Conservation (phyloP, 2,888 invertebrate species). For the Ophion ellenae region DNA sequence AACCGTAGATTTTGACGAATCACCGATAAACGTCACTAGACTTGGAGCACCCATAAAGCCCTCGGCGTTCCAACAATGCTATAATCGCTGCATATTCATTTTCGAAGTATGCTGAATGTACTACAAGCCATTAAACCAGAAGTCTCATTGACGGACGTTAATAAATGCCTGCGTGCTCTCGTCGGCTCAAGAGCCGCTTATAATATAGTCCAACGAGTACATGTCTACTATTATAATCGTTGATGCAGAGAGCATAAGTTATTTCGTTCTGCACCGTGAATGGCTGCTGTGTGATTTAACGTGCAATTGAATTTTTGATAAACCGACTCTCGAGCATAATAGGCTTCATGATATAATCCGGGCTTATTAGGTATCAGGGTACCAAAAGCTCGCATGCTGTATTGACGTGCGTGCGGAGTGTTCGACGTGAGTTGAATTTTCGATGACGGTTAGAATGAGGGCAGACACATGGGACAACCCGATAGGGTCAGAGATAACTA, state of each 20-base stretch:
- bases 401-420: slow-evolving; percentile 1
- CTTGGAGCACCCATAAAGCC: background rate
- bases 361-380: slow-evolving; percentile 4
- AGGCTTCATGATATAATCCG: slow-evolving; percentile 35
- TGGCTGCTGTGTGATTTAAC: slow-evolving; percentile 53
- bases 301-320: slow-evolving; percentile 56
- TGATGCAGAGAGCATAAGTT: slow-evolving; percentile 26
- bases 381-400: slow-evolving; percentile 27
- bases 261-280: slow-evolving; percentile 36
- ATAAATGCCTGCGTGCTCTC: slow-evolving; percentile 35
- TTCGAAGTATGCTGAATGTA: background rate
- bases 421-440: background rate
- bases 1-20: background rate
- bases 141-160: slow-evolving; percentile 40
- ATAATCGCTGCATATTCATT: slow-evolving; percentile 3
- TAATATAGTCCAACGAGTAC: background rate
- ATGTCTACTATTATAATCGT: slow-evolving; percentile 11
- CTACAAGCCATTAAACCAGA: slow-evolving; percentile 7
- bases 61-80: background rate
- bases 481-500: background rate
- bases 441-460: background rate
- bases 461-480: background rate
- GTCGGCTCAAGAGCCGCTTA: slow-evolving; percentile 21
- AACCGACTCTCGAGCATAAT: slow-evolving; percentile 34
- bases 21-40: background rate